Conservation (phyloP, 2,113 vertebrate genomes). For the Mobula birostris region DNA sequence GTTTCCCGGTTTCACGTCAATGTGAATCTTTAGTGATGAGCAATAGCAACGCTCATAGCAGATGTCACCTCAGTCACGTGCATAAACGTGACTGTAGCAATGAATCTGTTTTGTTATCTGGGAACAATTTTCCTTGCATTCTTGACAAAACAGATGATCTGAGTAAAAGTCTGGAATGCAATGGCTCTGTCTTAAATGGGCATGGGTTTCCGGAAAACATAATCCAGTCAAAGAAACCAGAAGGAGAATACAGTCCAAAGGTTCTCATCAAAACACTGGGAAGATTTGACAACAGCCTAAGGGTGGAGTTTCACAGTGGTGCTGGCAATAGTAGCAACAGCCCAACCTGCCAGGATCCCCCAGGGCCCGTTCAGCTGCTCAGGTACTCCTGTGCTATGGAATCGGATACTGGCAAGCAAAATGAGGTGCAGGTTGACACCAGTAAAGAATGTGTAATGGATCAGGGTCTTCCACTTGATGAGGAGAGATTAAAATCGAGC, state of each 20-base stretch:
- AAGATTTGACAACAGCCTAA: slow-evolving; percentile 72
- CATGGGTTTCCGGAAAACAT: slow-evolving; percentile 51
- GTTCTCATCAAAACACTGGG: slow-evolving; percentile 86
- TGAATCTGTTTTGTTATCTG: slow-evolving; percentile 45
- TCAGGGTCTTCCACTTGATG: slow-evolving; percentile 52
- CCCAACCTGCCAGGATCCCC: slow-evolving; percentile 53
- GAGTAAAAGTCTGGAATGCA: slow-evolving; percentile 51
- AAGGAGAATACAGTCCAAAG: slow-evolving; percentile 75
- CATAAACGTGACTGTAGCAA: slow-evolving; percentile 53
- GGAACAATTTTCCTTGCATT: slow-evolving; percentile 58
- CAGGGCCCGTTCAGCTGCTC: slow-evolving; percentile 76
- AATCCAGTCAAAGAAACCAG: slow-evolving; percentile 49
- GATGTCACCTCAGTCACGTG: slow-evolving; percentile 52
- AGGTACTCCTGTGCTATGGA: slow-evolving; percentile 76
- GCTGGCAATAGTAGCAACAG: slow-evolving; percentile 48
- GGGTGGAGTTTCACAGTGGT: slow-evolving; percentile 84
- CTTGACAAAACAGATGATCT: slow-evolving; percentile 50
- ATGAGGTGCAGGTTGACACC: slow-evolving; percentile 52
- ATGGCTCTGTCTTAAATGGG: slow-evolving; percentile 60
- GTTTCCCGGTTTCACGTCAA: slow-evolving; percentile 61
- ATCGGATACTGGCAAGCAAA: slow-evolving; percentile 52
- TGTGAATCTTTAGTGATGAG: slow-evolving; percentile 65
- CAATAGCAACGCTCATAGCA: slow-evolving; percentile 53
- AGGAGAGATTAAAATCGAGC: slow-evolving; percentile 73
- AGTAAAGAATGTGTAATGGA: slow-evolving; percentile 50